phyloP scores from a whole-genome alignment of 2,888 invertebrate species.

The Xanthia togata region DNA sequence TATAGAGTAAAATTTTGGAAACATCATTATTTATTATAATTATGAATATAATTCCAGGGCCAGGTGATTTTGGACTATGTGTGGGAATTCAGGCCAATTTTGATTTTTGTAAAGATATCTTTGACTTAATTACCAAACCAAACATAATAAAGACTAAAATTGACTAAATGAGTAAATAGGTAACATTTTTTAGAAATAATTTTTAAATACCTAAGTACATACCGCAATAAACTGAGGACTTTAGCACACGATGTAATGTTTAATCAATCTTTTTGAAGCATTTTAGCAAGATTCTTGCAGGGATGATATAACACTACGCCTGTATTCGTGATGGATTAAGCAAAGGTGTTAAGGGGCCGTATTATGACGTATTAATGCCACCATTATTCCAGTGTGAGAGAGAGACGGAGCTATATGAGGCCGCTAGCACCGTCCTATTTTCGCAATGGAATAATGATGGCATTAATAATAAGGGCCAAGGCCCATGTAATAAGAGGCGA shows the following conservation, averaged over 20 bases:
- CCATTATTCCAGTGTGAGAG: too few species aligned
- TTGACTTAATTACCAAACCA: constrained; percentile 19
- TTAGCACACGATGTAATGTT: background rate
- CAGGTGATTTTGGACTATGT: background rate
- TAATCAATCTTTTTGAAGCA: background rate
- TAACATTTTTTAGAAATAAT: constrained; percentile 27
- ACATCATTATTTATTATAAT: constrained; percentile 5
- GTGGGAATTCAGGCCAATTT: background rate
- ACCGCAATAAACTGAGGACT: constrained; percentile 4
- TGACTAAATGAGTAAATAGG: constrained; percentile 37
- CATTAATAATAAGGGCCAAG: too few species aligned
- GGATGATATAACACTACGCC: too few species aligned
- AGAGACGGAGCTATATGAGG: too few species aligned
- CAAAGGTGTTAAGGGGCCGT: too few species aligned
- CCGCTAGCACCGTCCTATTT: too few species aligned
- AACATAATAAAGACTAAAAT: constrained; percentile 34
- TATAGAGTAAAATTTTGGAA: constrained; percentile 49
- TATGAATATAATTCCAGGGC: constrained; percentile 12
- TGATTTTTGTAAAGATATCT: background rate
- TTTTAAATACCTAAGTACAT: constrained; percentile 24
- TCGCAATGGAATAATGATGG: too few species aligned
- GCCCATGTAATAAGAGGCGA: background rate
- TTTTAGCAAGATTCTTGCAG: background rate
- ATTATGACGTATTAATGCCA: too few species aligned
- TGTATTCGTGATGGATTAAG: fast-evolving